Evolutionary conservation across 2,888 invertebrate genomes (phyloP).

Genomic region (Leptinotarsa juncta): DNA sequence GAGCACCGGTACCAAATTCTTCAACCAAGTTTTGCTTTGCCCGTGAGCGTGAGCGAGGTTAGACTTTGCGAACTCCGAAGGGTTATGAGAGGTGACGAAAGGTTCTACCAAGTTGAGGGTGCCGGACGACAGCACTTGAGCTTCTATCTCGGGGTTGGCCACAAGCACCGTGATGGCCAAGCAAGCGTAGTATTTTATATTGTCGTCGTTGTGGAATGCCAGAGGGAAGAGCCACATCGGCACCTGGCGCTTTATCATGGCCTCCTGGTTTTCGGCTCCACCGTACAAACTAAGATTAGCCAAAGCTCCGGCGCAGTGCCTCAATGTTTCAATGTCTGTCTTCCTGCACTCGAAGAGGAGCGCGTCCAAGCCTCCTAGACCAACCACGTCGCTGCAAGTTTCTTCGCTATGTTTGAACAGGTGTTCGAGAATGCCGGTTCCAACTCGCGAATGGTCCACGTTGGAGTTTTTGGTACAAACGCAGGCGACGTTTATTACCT

Average conservation of each 20-base stretch:
- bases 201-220: slow-evolving; percentile 96
- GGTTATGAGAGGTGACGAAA: slow-evolving; percentile 94
- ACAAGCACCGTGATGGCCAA: slow-evolving; percentile 96
- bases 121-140: slow-evolving; percentile 95
- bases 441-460: slow-evolving; percentile 85
- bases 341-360: slow-evolving; percentile 95
- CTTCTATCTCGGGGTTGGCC: slow-evolving; percentile 97
- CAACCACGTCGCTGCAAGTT: slow-evolving; percentile 93
- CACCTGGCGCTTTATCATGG: slow-evolving; percentile 94
- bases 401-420: slow-evolving; percentile 97
- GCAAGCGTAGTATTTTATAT: slow-evolving; percentile 98
- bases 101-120: slow-evolving; percentile 96
- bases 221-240: slow-evolving; percentile 98
- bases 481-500: slow-evolving; percentile 91
- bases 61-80: slow-evolving; percentile 93
- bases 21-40: slow-evolving; percentile 94
- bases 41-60: slow-evolving; percentile 95
- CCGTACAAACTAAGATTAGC: slow-evolving; percentile 97
- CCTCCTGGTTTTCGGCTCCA: slow-evolving; percentile 96
- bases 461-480: slow-evolving; percentile 83
- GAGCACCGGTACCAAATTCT: slow-evolving; percentile 91
- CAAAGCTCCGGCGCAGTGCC: slow-evolving; percentile 96
- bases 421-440: slow-evolving; percentile 92
- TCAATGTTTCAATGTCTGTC: slow-evolving; percentile 89
- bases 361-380: slow-evolving; percentile 91